These are phyloP conservation scores for Yponomeuta plumbellus DNA, from an alignment of 2,888 invertebrate genomes.

Conservation along the genomic window DNA sequence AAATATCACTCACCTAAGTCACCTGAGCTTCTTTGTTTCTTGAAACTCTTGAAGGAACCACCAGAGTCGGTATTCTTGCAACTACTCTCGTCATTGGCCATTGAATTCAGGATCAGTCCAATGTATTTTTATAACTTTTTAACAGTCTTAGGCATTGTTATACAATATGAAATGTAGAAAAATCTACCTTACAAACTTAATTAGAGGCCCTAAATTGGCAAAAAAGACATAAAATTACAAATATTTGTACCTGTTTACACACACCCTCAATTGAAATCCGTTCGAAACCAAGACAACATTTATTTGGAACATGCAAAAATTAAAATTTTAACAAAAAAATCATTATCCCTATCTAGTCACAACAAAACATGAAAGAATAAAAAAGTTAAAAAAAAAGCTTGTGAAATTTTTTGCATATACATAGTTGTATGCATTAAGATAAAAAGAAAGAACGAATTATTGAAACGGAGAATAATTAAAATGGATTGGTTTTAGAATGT, in stretches of 20 bases:
- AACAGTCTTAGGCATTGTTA: slow-evolving; percentile 22
- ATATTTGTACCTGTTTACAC: slow-evolving; percentile 13
- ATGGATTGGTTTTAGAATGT: too few species aligned
- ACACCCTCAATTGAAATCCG: slow-evolving; percentile 9
- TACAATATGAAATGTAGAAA: not conserved
- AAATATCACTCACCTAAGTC: slow-evolving; percentile 47
- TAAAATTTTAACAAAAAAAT: not conserved
- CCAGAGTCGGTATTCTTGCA: slow-evolving; percentile 65
- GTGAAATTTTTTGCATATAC: too few species aligned
- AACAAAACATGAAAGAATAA: too few species aligned
- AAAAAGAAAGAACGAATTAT: too few species aligned
- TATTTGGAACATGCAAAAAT: not conserved
- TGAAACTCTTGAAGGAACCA: slow-evolving; percentile 58
- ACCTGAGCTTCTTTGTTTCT: slow-evolving; percentile 51
- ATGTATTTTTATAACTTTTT: slow-evolving; percentile 28
- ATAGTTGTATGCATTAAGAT: too few species aligned
- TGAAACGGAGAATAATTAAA: too few species aligned
- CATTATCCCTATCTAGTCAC: too few species aligned
- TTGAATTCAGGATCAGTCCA: slow-evolving; percentile 41
- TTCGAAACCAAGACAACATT: not conserved
- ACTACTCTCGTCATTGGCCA: slow-evolving; percentile 75
- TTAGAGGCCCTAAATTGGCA: slow-evolving; percentile 2
- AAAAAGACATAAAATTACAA: slow-evolving; percentile 4
- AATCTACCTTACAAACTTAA: not conserved
- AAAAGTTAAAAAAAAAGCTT: too few species aligned